Conservation (phyloP, 2,797 vertebrate genomes). For the Diplodus puntazzo region DNA sequence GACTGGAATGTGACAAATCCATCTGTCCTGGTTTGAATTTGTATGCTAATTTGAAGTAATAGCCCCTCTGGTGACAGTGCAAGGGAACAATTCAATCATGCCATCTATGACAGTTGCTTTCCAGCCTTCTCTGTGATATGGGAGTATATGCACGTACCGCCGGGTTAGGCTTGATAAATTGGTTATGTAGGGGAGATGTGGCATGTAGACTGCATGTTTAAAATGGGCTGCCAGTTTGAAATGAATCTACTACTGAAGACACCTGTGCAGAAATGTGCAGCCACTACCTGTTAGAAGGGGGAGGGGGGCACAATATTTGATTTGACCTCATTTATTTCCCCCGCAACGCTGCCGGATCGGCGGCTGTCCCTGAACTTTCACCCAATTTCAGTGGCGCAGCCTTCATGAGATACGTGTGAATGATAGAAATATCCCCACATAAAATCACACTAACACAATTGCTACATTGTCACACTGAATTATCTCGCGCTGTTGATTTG, state of each 20-base stretch:
- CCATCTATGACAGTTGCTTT: constrained; percentile 87
- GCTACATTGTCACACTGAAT: constrained; percentile 73
- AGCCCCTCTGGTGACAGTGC: constrained; percentile 89
- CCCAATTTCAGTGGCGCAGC: constrained; percentile 42
- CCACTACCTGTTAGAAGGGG: constrained; percentile 51
- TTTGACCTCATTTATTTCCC: constrained; percentile 74
- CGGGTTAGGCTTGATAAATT: constrained; percentile 84
- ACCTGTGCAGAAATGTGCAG: constrained; percentile 71
- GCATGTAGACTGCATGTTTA: constrained; percentile 81
- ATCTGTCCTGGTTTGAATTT: constrained; percentile 91
- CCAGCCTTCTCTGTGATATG: constrained; percentile 80
- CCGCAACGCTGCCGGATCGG: constrained; percentile 9
- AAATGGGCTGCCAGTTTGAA: constrained; percentile 78
- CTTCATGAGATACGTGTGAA: constrained; percentile 35
- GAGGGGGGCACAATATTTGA: constrained; percentile 57
- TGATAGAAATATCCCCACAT: constrained; percentile 59
- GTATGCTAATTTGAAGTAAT: constrained; percentile 93
- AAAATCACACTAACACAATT: constrained; percentile 63
- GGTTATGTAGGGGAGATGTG: constrained; percentile 76
- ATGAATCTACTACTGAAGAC: constrained; percentile 72
- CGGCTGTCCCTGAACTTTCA: constrained; percentile 59
- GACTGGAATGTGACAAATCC: constrained; percentile 90
- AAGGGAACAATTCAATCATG: constrained; percentile 90
- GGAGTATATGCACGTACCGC: constrained; percentile 76
- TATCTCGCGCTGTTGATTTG: constrained; percentile 71